Percentiles rank a stretch among this genome's conserved stretches.
Evolutionary conservation across 2,113 vertebrate genomes (phyloP).

Genomic region (Marmota monax): DNA sequence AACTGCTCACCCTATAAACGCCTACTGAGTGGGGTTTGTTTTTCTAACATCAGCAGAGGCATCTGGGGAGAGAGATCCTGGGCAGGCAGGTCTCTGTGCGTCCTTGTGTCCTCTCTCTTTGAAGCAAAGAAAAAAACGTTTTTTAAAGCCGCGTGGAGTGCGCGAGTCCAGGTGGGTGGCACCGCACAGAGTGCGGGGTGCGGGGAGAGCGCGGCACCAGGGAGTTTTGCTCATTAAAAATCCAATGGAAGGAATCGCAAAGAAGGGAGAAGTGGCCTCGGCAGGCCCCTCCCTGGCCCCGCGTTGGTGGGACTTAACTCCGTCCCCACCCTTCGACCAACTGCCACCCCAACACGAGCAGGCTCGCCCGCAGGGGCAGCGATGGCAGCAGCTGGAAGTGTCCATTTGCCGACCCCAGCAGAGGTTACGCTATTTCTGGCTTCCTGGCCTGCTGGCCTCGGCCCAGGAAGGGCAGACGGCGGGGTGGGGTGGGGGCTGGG

Average conservation of each 20-base stretch:
- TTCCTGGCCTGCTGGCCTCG: conserved; percentile 60
- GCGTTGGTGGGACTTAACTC: not conserved
- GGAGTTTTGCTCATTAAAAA: not conserved
- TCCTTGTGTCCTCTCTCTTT: not conserved
- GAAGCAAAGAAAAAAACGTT: not conserved
- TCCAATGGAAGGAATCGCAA: not conserved
- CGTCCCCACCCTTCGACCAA: conserved; percentile 22
- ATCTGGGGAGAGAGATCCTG: not conserved
- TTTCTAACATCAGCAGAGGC: not conserved
- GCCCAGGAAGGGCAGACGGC: conserved; percentile 38
- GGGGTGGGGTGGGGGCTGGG: not conserved
- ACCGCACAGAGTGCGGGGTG: accelerated
- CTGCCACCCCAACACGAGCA: not conserved
- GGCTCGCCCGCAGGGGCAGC: not conserved
- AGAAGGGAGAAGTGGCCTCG: not conserved
- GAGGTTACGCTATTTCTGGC: conserved; percentile 76
- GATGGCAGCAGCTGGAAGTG: conserved; percentile 63
- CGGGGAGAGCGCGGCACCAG: accelerated
- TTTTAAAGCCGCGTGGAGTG: not conserved
- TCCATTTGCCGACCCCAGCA: conserved; percentile 62
- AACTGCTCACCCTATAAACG: not conserved
- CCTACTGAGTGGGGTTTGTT: not conserved
- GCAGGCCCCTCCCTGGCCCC: accelerated
- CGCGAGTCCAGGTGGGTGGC: not conserved
- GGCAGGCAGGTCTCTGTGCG: not conserved